A percentile compares a stretch with the other conserved stretches of the same genome.
phyloP scores from a whole-genome alignment of 2,888 invertebrate species.

The Pseudococcus jackbeardsleyi region DNA sequence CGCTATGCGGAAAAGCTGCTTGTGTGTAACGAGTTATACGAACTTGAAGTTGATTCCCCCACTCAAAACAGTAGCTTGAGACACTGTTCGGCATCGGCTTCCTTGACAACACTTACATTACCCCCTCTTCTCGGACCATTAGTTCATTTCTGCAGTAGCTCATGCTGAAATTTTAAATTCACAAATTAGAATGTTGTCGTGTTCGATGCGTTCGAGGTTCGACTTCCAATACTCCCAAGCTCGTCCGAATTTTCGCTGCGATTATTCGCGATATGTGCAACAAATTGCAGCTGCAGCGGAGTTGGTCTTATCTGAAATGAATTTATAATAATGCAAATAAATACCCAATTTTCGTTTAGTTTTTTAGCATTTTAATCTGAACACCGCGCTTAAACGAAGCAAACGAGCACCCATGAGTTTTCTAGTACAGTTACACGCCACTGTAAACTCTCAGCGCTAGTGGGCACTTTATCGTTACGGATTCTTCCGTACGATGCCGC shows the following conservation, averaged over 20 bases:
- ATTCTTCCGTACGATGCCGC: slow-evolving; percentile 43
- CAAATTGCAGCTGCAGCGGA: not conserved
- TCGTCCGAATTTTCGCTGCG: not conserved
- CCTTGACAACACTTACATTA: slow-evolving; percentile 42
- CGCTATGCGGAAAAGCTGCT: slow-evolving; percentile 30
- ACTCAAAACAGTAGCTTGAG: slow-evolving; percentile 18
- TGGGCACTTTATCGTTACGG: slow-evolving; percentile 27
- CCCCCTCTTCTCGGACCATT: slow-evolving; percentile 30
- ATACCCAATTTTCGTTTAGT: not conserved
- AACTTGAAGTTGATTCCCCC: slow-evolving; percentile 50
- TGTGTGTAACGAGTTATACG: slow-evolving; percentile 13
- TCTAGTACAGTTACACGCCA: slow-evolving; percentile 44
- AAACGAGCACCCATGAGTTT: slow-evolving; percentile 40
- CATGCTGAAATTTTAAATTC: slow-evolving; percentile 33
- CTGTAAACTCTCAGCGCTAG: slow-evolving; percentile 20
- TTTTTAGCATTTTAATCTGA: slow-evolving; percentile 37
- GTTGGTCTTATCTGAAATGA: not conserved
- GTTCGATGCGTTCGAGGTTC: not conserved
- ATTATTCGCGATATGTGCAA: not conserved
- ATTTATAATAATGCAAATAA: slow-evolving; percentile 30
- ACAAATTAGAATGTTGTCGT: not conserved
- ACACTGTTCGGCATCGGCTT: slow-evolving; percentile 38
- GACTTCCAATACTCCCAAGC: not conserved
- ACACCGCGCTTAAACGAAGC: slow-evolving; percentile 34
- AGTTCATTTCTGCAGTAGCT: slow-evolving; percentile 15